Evolutionary conservation across 2,888 invertebrate genomes (phyloP).

Genomic region (Athalia cordata): DNA sequence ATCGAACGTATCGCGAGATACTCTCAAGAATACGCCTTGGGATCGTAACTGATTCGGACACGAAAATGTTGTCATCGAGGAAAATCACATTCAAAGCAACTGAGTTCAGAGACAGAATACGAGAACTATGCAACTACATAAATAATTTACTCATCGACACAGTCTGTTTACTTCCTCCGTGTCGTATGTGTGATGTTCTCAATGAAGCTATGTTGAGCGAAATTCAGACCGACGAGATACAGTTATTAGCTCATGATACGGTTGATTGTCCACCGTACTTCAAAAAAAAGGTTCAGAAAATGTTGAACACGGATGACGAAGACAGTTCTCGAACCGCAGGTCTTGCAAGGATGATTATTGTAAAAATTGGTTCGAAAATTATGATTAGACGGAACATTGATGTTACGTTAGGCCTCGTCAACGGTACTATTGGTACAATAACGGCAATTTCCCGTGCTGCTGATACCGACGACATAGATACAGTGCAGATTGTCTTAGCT

Average conservation of each 20-base stretch:
- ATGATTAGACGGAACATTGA: slow-evolving; percentile 60
- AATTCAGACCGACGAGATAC: no score
- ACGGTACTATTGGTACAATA: slow-evolving; percentile 56
- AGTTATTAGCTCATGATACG: no score
- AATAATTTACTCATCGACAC: no score
- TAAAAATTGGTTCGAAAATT: slow-evolving; percentile 48
- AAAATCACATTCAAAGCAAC: background rate
- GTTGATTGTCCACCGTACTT: no score
- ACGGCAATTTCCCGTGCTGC: slow-evolving; percentile 44
- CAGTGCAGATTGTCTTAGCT: slow-evolving; percentile 49
- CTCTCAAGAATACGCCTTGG: slow-evolving; percentile 48
- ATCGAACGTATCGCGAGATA: slow-evolving; percentile 54
- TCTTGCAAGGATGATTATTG: slow-evolving; percentile 48
- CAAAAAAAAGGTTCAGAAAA: slow-evolving; percentile 50
- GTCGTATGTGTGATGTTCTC: no score
- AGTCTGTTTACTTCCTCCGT: no score
- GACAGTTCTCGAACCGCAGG: slow-evolving; percentile 55
- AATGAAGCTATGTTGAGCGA: no score
- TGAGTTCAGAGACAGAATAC: no score
- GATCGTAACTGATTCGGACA: slow-evolving; percentile 35
- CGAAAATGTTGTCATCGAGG: slow-evolving; percentile 46
- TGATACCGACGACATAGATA: slow-evolving; percentile 49
- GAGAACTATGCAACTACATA: no score
- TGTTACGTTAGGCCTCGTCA: slow-evolving; percentile 57
- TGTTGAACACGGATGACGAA: slow-evolving; percentile 51